These are phyloP conservation scores for Lasioglossum morio DNA, from an alignment of 2,888 invertebrate genomes.

Conservation along the genomic window DNA sequence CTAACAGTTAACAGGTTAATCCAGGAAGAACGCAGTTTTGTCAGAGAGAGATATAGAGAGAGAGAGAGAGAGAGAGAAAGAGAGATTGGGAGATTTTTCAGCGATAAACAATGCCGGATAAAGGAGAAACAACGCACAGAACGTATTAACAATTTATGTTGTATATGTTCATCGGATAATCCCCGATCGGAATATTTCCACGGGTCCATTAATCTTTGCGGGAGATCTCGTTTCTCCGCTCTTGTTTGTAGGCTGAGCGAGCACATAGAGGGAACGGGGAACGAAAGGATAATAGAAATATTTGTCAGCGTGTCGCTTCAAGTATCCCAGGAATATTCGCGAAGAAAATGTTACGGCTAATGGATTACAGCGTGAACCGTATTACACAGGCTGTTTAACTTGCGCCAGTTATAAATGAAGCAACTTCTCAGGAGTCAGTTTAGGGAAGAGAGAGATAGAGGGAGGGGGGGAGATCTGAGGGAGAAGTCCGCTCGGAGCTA, in stretches of 20 bases:
- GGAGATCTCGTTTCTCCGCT: neutral
- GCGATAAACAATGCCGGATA: neutral
- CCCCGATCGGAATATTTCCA: neutral
- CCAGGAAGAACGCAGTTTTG: neutral
- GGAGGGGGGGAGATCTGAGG: neutral
- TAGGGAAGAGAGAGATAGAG: neutral
- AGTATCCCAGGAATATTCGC: slow-evolving; percentile 20
- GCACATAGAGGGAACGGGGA: neutral
- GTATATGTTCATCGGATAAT: neutral
- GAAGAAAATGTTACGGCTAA: slow-evolving; percentile 58
- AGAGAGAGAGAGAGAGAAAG: neutral
- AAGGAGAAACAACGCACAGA: neutral
- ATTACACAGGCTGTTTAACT: slow-evolving; percentile 58
- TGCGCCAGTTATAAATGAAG: slow-evolving; percentile 58
- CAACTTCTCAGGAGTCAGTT: slow-evolving; percentile 50
- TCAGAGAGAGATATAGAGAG: neutral
- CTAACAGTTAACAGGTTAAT: neutral
- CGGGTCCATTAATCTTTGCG: neutral
- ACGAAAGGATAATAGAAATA: slow-evolving; percentile 7
- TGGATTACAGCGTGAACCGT: slow-evolving; percentile 51
- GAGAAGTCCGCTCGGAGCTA: slow-evolving; percentile 15
- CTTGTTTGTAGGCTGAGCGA: neutral
- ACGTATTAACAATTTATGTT: slow-evolving; percentile 1
- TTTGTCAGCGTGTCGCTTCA: slow-evolving; percentile 13
- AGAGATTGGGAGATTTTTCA: neutral